Evolutionary conservation across 2,797 vertebrate genomes (phyloP).

Genomic region (Mus minutoides): DNA sequence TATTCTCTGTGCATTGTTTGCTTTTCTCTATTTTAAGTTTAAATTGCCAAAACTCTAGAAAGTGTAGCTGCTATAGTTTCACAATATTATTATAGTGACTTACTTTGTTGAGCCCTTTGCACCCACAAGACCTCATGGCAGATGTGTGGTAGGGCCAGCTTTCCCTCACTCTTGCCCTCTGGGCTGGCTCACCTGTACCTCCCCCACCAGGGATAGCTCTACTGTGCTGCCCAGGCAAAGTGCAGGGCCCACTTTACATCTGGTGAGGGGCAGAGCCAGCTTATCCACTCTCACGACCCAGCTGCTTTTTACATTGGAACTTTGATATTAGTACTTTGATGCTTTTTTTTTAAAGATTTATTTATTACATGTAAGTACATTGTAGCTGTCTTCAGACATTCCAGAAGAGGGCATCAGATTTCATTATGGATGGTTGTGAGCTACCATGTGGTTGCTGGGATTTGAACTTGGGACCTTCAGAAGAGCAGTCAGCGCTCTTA

Average conservation of each 20-base stretch:
- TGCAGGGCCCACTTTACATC: neutral
- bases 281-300: neutral
- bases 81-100: conserved; percentile 31
- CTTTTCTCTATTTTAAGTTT: conserved; percentile 47
- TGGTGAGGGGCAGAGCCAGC: neutral
- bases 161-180: neutral
- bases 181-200: neutral
- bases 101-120: conserved; percentile 56
- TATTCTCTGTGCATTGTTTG: neutral
- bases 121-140: neutral
- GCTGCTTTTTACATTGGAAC: conserved; percentile 63
- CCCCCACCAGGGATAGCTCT: neutral
- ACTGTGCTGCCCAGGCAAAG: neutral
- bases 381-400: no score
- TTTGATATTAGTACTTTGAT: conserved; percentile 63
- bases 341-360: conserved; percentile 71
- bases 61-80: neutral
- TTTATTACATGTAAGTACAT: no score
- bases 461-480: no score
- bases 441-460: no score
- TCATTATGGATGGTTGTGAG: no score
- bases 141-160: neutral
- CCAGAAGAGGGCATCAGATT: no score
- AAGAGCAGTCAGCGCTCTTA: no score
- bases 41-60: conserved; percentile 46